Conservation (phyloP, 92 coral and sea anemone genomes). For the Meandrina meandrites region DNA sequence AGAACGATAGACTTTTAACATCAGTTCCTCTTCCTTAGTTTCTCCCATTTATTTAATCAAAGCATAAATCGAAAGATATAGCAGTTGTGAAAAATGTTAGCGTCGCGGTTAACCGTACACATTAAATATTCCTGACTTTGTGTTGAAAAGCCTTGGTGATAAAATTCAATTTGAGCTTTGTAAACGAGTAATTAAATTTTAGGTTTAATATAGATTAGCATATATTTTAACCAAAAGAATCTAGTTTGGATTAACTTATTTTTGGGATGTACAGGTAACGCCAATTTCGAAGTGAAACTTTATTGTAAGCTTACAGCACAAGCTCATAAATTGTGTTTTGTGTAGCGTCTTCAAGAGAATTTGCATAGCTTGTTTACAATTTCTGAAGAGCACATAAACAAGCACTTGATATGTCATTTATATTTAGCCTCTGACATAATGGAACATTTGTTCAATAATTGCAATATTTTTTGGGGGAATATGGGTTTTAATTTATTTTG, state of each 20-base stretch:
- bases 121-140: conserved; percentile 2
- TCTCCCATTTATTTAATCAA: neutral
- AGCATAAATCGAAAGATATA: neutral
- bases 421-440: neutral
- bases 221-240: neutral
- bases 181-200: conserved; percentile 4
- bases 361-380: neutral
- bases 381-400: conserved; percentile 1
- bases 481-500: neutral
- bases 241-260: neutral
- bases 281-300: neutral
- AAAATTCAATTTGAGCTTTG: conserved; percentile 17
- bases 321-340: neutral
- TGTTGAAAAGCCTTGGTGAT: conserved; percentile 11
- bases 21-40: too few relatives aligned
- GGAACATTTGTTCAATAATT: neutral
- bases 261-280: neutral
- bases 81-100: neutral
- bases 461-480: neutral
- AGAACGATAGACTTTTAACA: conserved; percentile 37
- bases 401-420: neutral
- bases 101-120: neutral
- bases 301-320: neutral
- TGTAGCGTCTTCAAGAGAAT: neutral
- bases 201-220: neutral